A percentile compares a stretch with the other conserved stretches of the same genome.
These are phyloP conservation scores for Podiceps cristatus DNA, from an alignment of 2,113 vertebrate genomes.

Conservation along the genomic window DNA sequence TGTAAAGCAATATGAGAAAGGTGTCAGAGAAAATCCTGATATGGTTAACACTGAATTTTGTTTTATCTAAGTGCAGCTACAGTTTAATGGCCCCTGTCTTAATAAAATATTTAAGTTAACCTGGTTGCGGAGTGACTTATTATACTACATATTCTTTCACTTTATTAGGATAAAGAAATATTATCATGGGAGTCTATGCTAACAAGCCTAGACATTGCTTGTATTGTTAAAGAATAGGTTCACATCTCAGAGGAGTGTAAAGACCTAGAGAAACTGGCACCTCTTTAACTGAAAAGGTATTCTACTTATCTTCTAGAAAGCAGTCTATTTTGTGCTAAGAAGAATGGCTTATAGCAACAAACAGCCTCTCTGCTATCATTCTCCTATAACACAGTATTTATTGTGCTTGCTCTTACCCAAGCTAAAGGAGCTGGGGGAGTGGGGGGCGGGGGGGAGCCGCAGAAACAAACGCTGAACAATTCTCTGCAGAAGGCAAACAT, in stretches of 20 bases:
- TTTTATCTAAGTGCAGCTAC: constrained; percentile 11
- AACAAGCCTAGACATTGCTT: constrained; percentile 10
- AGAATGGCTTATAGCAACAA: constrained; percentile 5
- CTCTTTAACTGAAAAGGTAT: background rate
- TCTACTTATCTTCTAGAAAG: constrained; percentile 9
- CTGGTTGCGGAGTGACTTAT: constrained; percentile 40
- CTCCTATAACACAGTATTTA: background rate
- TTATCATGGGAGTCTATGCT: constrained; percentile 4
- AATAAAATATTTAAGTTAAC: constrained; percentile 62
- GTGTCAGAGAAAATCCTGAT: constrained; percentile 28
- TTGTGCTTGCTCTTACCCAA: background rate
- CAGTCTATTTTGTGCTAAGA: constrained; percentile 15
- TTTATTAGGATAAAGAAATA: constrained; percentile 54
- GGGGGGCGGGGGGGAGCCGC: no score
- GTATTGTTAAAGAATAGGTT: constrained; percentile 5
- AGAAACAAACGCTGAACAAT: background rate
- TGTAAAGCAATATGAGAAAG: background rate
- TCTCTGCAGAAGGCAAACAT: background rate
- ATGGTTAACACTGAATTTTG: background rate
- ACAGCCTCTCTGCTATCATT: background rate
- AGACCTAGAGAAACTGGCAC: constrained; percentile 1
- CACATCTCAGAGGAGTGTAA: background rate
- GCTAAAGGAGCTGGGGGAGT: background rate
- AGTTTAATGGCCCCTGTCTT: constrained; percentile 28
- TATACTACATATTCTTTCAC: background rate